Evolutionary conservation across 2,888 invertebrate species (phyloP), one percentile per base, ranked within the genome.

Genomic region (Clistopyga incitator): DNA sequence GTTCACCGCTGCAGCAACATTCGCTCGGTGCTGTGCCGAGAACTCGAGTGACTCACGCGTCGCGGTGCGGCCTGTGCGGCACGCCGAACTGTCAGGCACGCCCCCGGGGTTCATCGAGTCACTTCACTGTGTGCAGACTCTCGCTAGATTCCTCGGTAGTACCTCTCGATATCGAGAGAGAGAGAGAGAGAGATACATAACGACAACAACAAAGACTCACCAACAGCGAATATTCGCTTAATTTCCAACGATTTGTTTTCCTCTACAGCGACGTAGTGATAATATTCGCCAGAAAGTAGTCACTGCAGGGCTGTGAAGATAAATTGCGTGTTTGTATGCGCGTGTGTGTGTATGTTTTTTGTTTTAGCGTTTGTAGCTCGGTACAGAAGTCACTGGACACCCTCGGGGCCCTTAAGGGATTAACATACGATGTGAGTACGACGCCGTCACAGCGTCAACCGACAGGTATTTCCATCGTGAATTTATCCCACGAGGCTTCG

Each of bases 381-480:
- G 18, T 50, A 18, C 18, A 50, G n/a, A 64, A 74, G 64, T 82
- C 78, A 82, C 82, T 82, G 82, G n/a, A n/a, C n/a, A 78, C 82
- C 78, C 78, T 50, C 74, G 78, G 68, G 78, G 47, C 68, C 29
- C 61, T 6, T 38, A 25, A 29, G 15, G 10, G 29, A 45, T 45
- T 20, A 20, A 11, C 25, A 59, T 45, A 50, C 56, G 77, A 65
- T 64, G 67, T 45, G 52, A 50, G 38, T 18, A 68, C 34, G 54
- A 80, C 47, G 65, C 56, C 50, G 52, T 34, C 29, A n/a, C 13
- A 15, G 25, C 65, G 52, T 71, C 56, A 82, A 71, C 56, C 72
- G 78, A 78, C 78, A 82, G 82, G 82, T 82, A 78, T 82, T 82
- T 82, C 78, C 78, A 78, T 82, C 61, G 59, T 47, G 65, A 45